phyloP scores from a whole-genome alignment of 2,113 vertebrate genomes.

The Cynopterus brachyotis region DNA sequence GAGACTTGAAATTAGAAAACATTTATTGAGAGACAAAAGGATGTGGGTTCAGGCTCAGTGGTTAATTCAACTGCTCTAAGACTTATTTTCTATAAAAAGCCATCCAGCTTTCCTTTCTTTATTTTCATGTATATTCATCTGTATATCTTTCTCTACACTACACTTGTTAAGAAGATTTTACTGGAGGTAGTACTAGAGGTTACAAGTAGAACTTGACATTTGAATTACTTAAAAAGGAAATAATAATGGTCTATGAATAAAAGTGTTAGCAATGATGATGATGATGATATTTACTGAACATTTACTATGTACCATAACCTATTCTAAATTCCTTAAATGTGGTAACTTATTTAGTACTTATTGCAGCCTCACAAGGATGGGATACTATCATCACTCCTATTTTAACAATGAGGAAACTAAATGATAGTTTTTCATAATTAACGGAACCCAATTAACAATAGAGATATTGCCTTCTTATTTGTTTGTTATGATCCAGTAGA shows the following conservation, averaged over 20 bases:
- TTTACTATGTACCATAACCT: not conserved
- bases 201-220: not conserved
- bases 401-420: not conserved
- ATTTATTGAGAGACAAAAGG: not conserved
- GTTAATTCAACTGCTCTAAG: not conserved
- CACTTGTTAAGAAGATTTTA: not conserved
- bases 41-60: not conserved
- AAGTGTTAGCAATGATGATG: not conserved
- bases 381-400: not conserved
- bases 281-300: not conserved
- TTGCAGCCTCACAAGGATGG: not conserved
- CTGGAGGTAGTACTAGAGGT: not conserved
- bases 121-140: not conserved
- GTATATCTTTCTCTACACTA: not conserved
- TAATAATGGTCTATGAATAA: not conserved
- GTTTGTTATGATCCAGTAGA: not conserved
- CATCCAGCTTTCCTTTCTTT: not conserved
- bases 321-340: not conserved
- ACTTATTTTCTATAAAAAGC: not conserved
- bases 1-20: conserved; percentile 2
- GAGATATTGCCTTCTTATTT: not conserved
- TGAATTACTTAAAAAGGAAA: not conserved
- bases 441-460: not conserved
- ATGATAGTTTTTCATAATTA: not conserved
- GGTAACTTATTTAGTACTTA: not conserved